Evolutionary conservation across 1,140 invertebrate species (phyloP).

Genomic region (Hydropsyche tenuis): DNA sequence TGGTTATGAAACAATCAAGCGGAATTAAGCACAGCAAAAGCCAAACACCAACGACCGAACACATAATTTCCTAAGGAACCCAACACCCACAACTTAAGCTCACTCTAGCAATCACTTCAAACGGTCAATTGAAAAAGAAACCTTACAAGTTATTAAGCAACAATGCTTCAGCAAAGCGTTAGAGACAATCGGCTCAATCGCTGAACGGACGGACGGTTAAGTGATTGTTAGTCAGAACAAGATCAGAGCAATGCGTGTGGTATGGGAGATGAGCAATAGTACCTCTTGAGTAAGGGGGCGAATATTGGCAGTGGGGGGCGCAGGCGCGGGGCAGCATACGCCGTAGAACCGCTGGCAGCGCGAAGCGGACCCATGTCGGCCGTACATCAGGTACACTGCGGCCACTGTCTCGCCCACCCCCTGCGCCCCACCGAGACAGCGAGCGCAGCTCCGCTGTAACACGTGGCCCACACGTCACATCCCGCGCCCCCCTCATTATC

Average conservation of each 20-base stretch:
- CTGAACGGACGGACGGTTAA: neutral
- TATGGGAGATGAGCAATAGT: conserved; percentile 52
- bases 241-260: neutral
- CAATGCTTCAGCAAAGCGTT: too few relatives aligned
- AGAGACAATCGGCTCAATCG: too few relatives aligned
- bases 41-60: conserved; percentile 33
- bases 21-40: conserved; percentile 36
- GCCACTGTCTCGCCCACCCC: conserved; percentile 59
- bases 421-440: conserved; percentile 59
- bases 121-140: too few relatives aligned
- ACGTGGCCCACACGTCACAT: conserved; percentile 35
- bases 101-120: conserved; percentile 30
- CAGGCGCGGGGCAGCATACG: conserved; percentile 74
- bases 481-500: conserved; percentile 29
- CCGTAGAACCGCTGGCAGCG: conserved; percentile 66
- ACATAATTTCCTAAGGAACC: conserved; percentile 20
- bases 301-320: conserved; percentile 73
- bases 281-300: conserved; percentile 74
- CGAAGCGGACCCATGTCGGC: conserved; percentile 57
- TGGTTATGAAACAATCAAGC: conserved; percentile 27
- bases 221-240: conserved; percentile 14
- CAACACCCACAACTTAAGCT: conserved; percentile 28
- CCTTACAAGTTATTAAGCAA: too few relatives aligned
- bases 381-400: conserved; percentile 58
- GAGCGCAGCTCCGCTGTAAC: conserved; percentile 61